Evolutionary conservation across 2,113 vertebrate genomes (phyloP).

Genomic region (Elaphurus davidianus): DNA sequence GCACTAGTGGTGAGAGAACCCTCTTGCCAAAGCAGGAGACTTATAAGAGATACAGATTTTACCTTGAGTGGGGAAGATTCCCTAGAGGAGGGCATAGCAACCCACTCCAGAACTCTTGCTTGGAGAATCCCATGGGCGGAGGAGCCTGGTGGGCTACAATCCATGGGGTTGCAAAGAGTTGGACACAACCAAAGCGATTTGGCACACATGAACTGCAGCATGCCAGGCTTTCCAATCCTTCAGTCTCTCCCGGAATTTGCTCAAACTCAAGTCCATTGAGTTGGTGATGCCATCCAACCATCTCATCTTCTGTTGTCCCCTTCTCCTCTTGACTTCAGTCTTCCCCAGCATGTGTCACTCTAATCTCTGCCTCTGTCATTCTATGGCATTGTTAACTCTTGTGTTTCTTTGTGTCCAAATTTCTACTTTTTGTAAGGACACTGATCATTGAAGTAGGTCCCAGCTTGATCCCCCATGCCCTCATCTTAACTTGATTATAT

Average conservation of each 20-base stretch:
- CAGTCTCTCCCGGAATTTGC: neutral
- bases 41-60: neutral
- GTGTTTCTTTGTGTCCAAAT: neutral
- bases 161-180: neutral
- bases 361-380: neutral
- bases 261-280: neutral
- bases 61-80: neutral
- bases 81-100: neutral
- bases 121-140: neutral
- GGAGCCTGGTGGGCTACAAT: neutral
- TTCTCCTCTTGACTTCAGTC: neutral
- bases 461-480: neutral
- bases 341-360: neutral
- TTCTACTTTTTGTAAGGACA: neutral
- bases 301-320: neutral
- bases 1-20: neutral
- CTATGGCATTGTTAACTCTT: neutral
- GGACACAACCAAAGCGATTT: accelerated
- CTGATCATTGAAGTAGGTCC: neutral
- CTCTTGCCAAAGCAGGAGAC: neutral
- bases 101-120: neutral
- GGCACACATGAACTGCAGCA: neutral
- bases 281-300: neutral
- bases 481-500: neutral
- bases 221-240: neutral